Evolutionary conservation across 2,113 vertebrate genomes (phyloP).

Genomic region (Corvus moneduloides): DNA sequence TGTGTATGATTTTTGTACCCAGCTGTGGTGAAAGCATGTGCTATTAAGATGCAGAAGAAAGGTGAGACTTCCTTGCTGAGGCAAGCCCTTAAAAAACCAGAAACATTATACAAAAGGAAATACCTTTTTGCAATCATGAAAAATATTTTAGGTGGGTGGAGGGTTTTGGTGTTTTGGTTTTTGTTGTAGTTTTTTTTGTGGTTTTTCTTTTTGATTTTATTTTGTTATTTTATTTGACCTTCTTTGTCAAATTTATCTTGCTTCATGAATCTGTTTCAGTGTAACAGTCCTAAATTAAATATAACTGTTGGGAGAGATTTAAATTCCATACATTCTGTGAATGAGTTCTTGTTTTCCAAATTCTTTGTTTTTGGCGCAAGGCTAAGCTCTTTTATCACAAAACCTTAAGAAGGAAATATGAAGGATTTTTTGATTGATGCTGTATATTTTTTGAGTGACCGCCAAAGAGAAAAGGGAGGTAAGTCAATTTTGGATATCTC

Average conservation of each 20-base stretch:
- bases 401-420: background rate
- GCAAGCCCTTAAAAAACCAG: background rate
- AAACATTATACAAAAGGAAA: background rate
- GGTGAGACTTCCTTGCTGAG: background rate
- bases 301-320: background rate
- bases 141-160: background rate
- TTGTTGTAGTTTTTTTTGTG: no score
- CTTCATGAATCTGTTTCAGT: background rate
- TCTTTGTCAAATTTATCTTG: background rate
- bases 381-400: background rate
- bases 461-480: background rate
- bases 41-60: background rate
- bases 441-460: background rate
- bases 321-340: background rate
- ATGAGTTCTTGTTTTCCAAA: background rate
- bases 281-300: background rate
- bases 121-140: background rate
- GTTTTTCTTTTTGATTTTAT: background rate
- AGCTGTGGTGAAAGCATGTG: conserved; percentile 1
- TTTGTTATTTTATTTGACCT: background rate
- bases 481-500: background rate
- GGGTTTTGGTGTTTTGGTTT: rapidly evolving
- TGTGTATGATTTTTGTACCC: background rate
- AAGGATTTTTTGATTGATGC: background rate
- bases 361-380: background rate